Evolutionary conservation across 2,113 vertebrate species (phyloP), one percentile per base, ranked within the genome.

Genomic region (Dendropsophus ebraccatus): DNA sequence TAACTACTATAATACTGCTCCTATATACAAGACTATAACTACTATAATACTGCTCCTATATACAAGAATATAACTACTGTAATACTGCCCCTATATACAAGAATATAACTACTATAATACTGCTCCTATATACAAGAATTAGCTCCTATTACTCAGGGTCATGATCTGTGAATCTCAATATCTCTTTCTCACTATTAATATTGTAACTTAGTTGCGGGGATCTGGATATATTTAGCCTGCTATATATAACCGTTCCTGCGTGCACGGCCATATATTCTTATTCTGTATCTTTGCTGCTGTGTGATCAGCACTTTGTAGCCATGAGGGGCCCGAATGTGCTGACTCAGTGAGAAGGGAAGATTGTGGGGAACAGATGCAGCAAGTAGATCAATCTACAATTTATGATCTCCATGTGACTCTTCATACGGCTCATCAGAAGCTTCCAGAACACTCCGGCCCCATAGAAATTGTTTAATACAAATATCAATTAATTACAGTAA

Each of bases 251-350:
- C 12, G 9, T 70, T 75, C 19, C 8, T 13, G 70, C 52, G 10
- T 49, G 82, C 70, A n/a, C 30, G 83, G 7, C 58, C 47, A 67
- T 62, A 49, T 23, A 49, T 62, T 77, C 87, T 89, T 91, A 89
- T 87, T 93, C 25, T 88, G 0, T 88, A 90, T 89, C 92, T n/a
- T 89, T 89, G 94, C 93, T 95, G 93, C 89, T 92, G 90, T 91
- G 91, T 92, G 91, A 93, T 95, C 92, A 95, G 95, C 95, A 94
- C 88, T 95, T 88, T 89, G 91, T 88, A 91, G 92, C 93, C 90
- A 89, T 94, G 95, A 95, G 96, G 94, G 92, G 89, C 89, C 88
- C 37, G 85, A 89, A 89, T 89, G 93, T 94, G 92, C 93, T 88
- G 91, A 93, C 90, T 93, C 92, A 95, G 92, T 90, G 91, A 92